Evolutionary conservation across 2,113 vertebrate species (phyloP).

Genomic region (Campylomormyrus tamandua): DNA sequence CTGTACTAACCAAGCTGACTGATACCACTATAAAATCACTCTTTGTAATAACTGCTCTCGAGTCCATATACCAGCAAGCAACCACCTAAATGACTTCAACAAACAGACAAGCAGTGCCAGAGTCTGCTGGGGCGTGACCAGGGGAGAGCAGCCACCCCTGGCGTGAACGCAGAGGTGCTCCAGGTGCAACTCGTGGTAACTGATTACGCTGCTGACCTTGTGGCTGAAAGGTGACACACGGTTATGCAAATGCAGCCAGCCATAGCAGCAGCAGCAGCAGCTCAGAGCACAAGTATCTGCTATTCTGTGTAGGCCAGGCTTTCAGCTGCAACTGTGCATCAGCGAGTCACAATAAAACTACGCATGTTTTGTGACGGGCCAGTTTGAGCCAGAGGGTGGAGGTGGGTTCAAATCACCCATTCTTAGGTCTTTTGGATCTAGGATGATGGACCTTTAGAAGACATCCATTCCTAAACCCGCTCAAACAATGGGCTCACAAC

Average conservation of each 20-base stretch:
- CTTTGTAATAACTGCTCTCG: background rate
- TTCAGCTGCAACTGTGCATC: background rate
- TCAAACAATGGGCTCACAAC: background rate
- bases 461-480: background rate
- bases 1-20: background rate
- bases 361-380: no score
- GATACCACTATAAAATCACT: background rate
- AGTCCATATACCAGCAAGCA: background rate
- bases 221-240: background rate
- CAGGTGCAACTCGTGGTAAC: background rate
- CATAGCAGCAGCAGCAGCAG: background rate
- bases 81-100: background rate
- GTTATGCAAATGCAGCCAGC: background rate
- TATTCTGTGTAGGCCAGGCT: background rate
- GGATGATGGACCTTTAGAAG: background rate
- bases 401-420: background rate
- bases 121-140: background rate
- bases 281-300: background rate
- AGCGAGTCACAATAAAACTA: background rate
- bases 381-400: background rate
- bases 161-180: background rate
- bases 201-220: background rate
- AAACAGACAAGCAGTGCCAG: background rate
- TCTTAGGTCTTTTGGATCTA: background rate
- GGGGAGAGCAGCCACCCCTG: background rate